phyloP scores from a whole-genome alignment of 2,797 vertebrate species.

The Sebastiscus albofasciatus region DNA sequence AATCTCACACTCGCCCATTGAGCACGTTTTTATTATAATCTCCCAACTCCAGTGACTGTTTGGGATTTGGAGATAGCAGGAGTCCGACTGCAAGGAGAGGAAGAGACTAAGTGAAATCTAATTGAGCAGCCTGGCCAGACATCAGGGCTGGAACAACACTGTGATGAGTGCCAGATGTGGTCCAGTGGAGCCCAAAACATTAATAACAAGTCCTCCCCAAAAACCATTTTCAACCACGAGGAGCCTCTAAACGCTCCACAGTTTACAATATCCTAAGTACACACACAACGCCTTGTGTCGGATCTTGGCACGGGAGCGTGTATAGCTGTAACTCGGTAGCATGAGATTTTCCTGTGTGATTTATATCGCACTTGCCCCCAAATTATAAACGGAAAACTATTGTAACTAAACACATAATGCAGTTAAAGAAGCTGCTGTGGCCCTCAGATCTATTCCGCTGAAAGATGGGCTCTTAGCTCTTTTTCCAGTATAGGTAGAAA shows the following conservation, averaged over 20 bases:
- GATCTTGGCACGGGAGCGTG: constrained; percentile 51
- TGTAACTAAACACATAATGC: constrained; percentile 32
- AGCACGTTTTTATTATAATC: constrained; percentile 57
- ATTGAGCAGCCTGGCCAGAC: constrained; percentile 84
- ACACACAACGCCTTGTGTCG: constrained; percentile 64
- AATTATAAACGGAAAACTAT: constrained; percentile 60
- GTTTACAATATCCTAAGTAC: constrained; percentile 77
- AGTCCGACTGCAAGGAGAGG: constrained; percentile 70
- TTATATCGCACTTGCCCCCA: constrained; percentile 61
- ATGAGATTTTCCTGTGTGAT: constrained; percentile 62
- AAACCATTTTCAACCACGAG: constrained; percentile 76
- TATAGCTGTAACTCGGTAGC: constrained; percentile 69
- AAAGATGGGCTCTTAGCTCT: constrained; percentile 32
- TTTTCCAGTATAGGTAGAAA: constrained; percentile 45
- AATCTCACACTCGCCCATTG: constrained; percentile 22
- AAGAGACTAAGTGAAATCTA: constrained; percentile 85
- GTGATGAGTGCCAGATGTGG: constrained; percentile 85
- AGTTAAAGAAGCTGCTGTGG: constrained; percentile 6
- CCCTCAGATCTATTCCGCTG: constrained; percentile 12
- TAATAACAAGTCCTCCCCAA: constrained; percentile 81
- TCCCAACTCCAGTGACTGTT: constrained; percentile 64
- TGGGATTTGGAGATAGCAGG: constrained; percentile 74
- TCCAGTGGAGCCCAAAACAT: constrained; percentile 77
- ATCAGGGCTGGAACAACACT: constrained; percentile 83
- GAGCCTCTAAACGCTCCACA: constrained; percentile 69